Conservation (phyloP, 2,888 invertebrate species). For the Steinernema hermaphroditum region DNA sequence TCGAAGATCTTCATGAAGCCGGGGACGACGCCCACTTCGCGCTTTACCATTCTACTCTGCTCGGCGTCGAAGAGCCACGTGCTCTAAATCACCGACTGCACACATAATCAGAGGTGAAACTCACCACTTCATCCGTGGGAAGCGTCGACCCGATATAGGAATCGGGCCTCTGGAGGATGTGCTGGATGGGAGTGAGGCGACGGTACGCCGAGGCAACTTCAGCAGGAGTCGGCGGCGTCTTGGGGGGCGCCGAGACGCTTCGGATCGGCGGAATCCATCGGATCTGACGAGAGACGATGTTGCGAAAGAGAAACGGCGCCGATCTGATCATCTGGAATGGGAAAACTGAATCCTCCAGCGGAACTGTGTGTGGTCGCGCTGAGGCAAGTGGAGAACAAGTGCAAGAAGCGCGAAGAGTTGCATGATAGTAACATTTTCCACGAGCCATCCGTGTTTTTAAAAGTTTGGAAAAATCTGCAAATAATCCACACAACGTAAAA, state of each 20-base stretch:
- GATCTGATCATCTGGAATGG: background rate
- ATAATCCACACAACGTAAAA: too few species aligned
- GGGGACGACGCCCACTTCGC: conserved; percentile 86
- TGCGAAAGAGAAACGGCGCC: background rate
- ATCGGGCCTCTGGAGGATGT: conserved; percentile 26
- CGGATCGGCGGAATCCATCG: conserved; percentile 6
- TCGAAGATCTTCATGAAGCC: conserved; percentile 97
- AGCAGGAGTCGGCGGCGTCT: background rate
- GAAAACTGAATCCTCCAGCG: background rate
- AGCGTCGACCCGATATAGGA: conserved; percentile 27
- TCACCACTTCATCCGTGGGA: conserved; percentile 7
- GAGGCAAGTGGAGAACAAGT: background rate
- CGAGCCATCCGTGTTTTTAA: too few species aligned
- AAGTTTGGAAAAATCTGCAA: too few species aligned
- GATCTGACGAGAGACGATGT: background rate
- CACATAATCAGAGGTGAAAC: too few species aligned
- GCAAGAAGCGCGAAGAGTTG: background rate
- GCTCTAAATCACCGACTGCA: conserved; percentile 73
- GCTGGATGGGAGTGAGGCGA: conserved; percentile 11
- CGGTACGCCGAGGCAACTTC: background rate
- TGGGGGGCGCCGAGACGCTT: background rate
- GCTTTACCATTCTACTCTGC: conserved; percentile 77
- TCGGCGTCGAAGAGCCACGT: conserved; percentile 90
- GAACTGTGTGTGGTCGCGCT: too few species aligned
- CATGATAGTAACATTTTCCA: conserved; percentile 36